Conservation (phyloP, 2,113 vertebrate genomes). For the Naja naja region DNA sequence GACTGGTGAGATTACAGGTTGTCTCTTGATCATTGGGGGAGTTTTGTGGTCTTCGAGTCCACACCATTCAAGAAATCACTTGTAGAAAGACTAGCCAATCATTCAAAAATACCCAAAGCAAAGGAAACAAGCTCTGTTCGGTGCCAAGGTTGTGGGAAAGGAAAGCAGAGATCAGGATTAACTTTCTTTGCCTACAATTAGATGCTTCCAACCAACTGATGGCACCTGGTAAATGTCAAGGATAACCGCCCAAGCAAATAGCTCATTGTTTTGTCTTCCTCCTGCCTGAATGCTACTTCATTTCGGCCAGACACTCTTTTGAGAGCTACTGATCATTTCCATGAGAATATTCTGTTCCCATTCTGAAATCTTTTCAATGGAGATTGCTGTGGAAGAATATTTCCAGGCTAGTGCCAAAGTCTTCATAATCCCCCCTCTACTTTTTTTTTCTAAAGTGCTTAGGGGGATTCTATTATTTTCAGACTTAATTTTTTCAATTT, state of each 20-base stretch:
- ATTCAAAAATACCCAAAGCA: background rate
- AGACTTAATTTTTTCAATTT: constrained; percentile 70
- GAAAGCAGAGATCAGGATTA: constrained; percentile 19
- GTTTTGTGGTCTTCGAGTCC: background rate
- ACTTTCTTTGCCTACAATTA: background rate
- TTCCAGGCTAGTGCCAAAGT: constrained; percentile 30
- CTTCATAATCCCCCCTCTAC: constrained; percentile 23
- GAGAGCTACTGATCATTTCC: constrained; percentile 24
- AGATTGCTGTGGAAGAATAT: constrained; percentile 43
- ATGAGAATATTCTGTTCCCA: constrained; percentile 35
- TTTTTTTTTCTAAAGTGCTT: constrained; percentile 33
- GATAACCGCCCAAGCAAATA: background rate
- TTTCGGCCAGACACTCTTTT: constrained; percentile 23
- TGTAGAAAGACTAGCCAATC: background rate
- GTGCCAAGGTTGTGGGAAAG: background rate
- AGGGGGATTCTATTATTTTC: constrained; percentile 51
- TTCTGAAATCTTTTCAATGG: constrained; percentile 48
- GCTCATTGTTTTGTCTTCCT: background rate
- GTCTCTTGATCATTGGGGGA: background rate
- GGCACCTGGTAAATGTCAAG: background rate
- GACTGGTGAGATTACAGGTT: background rate
- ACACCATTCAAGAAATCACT: background rate
- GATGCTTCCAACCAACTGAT: background rate
- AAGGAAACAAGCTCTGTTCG: background rate
- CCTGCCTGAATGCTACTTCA: background rate